These are phyloP conservation scores for Crenuchus spilurus DNA, from an alignment of 2,797 vertebrate species.

Conservation along the genomic window DNA sequence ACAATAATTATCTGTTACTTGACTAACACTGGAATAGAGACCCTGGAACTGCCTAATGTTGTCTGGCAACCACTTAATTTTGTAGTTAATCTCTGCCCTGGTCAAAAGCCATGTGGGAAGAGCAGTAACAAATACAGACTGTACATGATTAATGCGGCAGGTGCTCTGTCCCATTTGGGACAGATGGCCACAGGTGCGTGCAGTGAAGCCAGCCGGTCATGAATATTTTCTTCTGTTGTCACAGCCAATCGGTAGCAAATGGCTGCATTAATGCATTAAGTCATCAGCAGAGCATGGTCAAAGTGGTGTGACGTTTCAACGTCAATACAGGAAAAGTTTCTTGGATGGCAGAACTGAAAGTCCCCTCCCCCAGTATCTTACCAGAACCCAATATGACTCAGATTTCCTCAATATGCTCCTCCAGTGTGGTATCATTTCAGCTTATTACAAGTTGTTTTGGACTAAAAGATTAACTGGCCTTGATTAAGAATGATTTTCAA, in stretches of 20 bases:
- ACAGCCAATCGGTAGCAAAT: constrained; percentile 39
- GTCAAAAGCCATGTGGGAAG: constrained; percentile 17
- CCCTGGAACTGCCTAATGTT: not conserved
- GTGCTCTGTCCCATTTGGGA: constrained; percentile 33
- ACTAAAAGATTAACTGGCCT: no score
- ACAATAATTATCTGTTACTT: no score
- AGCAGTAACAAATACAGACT: constrained; percentile 39
- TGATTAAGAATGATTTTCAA: no score
- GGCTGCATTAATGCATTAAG: constrained; percentile 27
- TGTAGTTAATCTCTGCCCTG: constrained; percentile 13
- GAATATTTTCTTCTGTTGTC: constrained; percentile 43
- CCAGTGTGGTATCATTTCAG: not conserved
- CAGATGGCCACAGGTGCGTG: constrained; percentile 50
- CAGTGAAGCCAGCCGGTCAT: constrained; percentile 26
- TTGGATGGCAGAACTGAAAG: not conserved
- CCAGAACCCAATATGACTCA: not conserved
- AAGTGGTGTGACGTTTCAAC: not conserved
- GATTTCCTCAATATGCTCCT: not conserved
- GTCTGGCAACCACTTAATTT: constrained; percentile 34
- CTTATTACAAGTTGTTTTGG: not conserved
- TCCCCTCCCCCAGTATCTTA: no score
- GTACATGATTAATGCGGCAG: constrained; percentile 31
- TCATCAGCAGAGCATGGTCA: constrained; percentile 7
- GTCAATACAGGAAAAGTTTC: not conserved
- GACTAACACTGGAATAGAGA: no score